phyloP scores from a whole-genome alignment of 2,113 vertebrate genomes.

The Varanus salvator region DNA sequence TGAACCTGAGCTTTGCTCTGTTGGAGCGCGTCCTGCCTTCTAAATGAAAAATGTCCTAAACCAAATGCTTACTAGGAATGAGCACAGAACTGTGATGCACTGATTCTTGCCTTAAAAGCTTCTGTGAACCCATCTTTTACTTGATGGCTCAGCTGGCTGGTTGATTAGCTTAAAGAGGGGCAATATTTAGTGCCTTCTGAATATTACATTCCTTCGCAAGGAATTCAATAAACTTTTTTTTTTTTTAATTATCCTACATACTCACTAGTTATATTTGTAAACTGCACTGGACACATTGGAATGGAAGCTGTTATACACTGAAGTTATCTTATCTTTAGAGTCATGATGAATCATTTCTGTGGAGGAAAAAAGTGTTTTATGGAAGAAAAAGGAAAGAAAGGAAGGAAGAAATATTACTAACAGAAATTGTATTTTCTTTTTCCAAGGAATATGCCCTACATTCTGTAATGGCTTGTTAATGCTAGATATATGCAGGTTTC shows the following conservation, averaged over 20 bases:
- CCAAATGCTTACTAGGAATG: background rate
- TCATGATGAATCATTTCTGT: background rate
- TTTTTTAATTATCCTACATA: background rate
- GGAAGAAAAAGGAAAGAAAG: background rate
- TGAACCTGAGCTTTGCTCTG: too few species aligned
- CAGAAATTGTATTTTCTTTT: background rate
- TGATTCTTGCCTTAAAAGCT: background rate
- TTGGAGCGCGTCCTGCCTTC: too few species aligned
- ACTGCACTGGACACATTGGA: background rate
- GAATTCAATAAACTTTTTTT: background rate
- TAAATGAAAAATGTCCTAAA: background rate
- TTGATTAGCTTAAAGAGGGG: background rate
- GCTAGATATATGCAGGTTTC: background rate
- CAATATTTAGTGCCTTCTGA: background rate
- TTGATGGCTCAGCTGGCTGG: background rate
- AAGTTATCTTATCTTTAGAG: background rate
- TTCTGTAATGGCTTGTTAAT: background rate
- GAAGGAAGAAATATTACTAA: background rate
- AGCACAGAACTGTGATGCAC: background rate
- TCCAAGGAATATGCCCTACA: background rate
- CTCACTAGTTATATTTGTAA: background rate
- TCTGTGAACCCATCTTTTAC: background rate
- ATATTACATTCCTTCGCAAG: background rate
- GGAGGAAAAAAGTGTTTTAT: background rate
- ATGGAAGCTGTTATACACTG: rapidly evolving